A percentile compares a stretch with the other conserved stretches of the same genome.
Conservation (phyloP, 2,113 vertebrate species). For the Nycticryphes semicollaris region DNA sequence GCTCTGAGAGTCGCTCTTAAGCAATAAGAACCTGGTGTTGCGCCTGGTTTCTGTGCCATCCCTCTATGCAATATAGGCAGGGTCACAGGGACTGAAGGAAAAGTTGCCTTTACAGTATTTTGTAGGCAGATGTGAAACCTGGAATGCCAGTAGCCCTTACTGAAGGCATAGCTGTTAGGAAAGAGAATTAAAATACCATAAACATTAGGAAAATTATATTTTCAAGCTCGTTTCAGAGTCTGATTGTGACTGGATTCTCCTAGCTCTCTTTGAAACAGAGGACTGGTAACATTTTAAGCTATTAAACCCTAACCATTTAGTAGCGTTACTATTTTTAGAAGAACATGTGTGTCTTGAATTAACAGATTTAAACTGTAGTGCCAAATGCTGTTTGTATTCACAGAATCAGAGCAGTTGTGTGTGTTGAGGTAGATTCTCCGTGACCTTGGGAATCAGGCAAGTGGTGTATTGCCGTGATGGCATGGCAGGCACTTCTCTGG, state of each 20-base stretch:
- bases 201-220: background rate
- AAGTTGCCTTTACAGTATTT: background rate
- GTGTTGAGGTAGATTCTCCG: background rate
- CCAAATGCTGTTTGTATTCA: background rate
- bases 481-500: rapidly evolving
- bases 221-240: background rate
- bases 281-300: background rate
- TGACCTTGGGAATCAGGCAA: background rate
- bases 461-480: rapidly evolving
- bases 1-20: background rate
- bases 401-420: background rate
- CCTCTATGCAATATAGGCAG: background rate
- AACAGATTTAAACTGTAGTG: background rate
- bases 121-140: background rate
- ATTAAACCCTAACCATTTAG: background rate
- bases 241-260: background rate
- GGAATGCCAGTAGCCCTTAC: background rate
- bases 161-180: background rate
- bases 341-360: background rate
- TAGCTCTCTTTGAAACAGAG: background rate
- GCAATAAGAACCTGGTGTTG: background rate
- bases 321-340: rapidly evolving
- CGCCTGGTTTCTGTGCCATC: background rate
- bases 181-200: background rate
- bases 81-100: background rate